Evolutionary conservation across 2,797 vertebrate species (phyloP).

Genomic region (Thripadectes ignobilis): DNA sequence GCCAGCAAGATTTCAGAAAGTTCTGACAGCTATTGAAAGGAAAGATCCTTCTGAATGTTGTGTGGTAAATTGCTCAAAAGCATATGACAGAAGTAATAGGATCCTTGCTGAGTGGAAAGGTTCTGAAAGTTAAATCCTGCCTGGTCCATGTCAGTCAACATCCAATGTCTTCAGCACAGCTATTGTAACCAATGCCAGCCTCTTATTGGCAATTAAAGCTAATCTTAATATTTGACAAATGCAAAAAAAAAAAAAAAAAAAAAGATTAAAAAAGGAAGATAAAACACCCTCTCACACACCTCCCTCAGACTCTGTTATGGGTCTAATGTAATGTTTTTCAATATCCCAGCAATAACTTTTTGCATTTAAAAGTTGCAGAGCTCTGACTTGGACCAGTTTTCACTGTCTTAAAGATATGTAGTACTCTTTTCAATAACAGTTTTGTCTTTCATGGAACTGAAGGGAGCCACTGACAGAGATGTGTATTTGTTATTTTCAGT

Average conservation of each 20-base stretch:
- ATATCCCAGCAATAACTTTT: background rate
- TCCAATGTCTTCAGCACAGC: background rate
- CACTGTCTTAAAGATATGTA: background rate
- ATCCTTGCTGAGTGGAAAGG: background rate
- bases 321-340: background rate
- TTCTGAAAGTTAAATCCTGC: background rate
- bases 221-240: background rate
- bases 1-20: background rate
- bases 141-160: background rate
- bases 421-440: background rate
- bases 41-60: background rate
- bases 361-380: background rate
- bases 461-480: background rate
- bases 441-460: background rate
- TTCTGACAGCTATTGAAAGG: background rate
- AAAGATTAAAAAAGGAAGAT: background rate
- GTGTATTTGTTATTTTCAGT: background rate
- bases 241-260: background rate
- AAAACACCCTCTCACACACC: fast-evolving
- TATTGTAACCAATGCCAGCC: background rate
- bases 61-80: background rate
- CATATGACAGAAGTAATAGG: background rate
- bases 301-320: background rate
- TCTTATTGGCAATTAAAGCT: background rate
- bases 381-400: background rate